phyloP scores from a whole-genome alignment of 30 jellyfish, hydroid and myxozoan species.

The Nemopilema nomurai region DNA sequence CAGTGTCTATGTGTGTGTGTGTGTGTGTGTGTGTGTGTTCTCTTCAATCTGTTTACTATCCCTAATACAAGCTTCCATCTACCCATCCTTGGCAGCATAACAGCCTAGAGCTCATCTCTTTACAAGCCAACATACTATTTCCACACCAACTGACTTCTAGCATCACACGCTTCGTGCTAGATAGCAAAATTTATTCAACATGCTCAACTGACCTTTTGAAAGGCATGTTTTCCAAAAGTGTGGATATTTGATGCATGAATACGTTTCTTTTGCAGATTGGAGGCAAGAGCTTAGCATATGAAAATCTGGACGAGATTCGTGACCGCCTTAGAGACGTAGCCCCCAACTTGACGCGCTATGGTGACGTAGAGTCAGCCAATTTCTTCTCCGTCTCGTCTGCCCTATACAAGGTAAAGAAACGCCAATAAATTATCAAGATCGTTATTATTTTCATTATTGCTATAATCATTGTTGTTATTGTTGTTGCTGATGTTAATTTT shows the following conservation, averaged over 20 bases:
- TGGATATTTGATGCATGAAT: background rate
- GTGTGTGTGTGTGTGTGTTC: too few species aligned
- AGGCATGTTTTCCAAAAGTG: background rate
- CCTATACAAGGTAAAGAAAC: slow-evolving; percentile 67
- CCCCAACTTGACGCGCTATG: slow-evolving; percentile 96
- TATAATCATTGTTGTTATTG: background rate
- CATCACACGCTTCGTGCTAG: too few species aligned
- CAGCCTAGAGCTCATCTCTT: too few species aligned
- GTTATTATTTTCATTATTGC: background rate
- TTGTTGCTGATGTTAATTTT: background rate
- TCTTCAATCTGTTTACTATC: too few species aligned
- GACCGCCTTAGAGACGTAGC: slow-evolving; percentile 84
- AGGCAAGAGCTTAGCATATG: slow-evolving; percentile 76
- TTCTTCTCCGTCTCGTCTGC: slow-evolving; percentile 72
- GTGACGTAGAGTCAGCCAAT: slow-evolving; percentile 89
- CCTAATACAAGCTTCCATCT: too few species aligned
- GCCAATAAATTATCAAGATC: background rate
- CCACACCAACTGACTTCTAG: too few species aligned
- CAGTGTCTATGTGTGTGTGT: too few species aligned
- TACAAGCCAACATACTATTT: too few species aligned
- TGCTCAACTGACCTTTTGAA: background rate
- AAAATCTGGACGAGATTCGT: slow-evolving; percentile 78
- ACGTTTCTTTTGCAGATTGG: slow-evolving; percentile 56
- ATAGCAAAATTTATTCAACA: too few species aligned
- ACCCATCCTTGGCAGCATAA: too few species aligned